phyloP scores from a whole-genome alignment of 2,797 vertebrate species.

The Chloroceryle amazona region DNA sequence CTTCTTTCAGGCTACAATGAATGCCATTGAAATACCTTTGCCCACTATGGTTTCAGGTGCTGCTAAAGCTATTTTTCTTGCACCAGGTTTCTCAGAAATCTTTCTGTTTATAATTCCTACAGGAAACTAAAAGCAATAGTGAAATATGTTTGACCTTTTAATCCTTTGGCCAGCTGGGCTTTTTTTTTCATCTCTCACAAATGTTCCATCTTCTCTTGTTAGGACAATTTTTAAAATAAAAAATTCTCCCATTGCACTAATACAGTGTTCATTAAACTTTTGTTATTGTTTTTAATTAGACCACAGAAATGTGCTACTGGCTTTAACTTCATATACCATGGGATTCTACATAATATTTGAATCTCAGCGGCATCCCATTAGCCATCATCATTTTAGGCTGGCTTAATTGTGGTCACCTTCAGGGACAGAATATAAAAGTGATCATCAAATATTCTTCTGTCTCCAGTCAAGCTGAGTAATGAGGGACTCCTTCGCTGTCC shows the following conservation, averaged over 20 bases:
- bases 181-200: background rate
- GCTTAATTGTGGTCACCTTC: conserved; percentile 47
- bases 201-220: background rate
- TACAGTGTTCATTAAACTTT: conserved; percentile 5
- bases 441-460: conserved; percentile 47
- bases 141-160: conserved; percentile 27
- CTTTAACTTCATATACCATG: background rate
- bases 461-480: conserved; percentile 52
- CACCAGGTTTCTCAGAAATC: background rate
- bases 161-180: background rate
- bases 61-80: conserved; percentile 39
- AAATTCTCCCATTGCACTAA: background rate
- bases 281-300: conserved; percentile 47
- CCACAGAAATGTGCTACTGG: background rate
- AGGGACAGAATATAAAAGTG: background rate
- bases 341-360: background rate
- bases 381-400: background rate
- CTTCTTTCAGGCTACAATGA: conserved; percentile 43
- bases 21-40: conserved; percentile 46
- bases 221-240: background rate
- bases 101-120: conserved; percentile 33
- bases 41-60: background rate
- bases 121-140: background rate
- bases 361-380: conserved; percentile 28
- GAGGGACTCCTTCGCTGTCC: conserved; percentile 30